Evolutionary conservation across 53 echinoderm and acorn worm species (phyloP).

Genomic region (Echinarachnius parma): DNA sequence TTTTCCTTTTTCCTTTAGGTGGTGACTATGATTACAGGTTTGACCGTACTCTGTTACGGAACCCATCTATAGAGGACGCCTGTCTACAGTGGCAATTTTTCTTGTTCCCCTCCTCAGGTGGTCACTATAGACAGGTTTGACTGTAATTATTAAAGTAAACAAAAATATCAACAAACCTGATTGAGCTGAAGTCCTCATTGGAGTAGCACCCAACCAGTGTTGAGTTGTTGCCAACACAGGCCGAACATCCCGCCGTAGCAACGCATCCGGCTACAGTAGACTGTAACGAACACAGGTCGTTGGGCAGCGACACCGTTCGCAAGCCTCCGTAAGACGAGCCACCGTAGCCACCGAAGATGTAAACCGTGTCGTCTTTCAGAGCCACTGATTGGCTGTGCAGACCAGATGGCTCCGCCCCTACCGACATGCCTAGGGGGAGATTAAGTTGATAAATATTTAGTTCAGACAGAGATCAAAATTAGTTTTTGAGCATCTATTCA

Average conservation of each 20-base stretch:
- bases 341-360: conserved; percentile 74
- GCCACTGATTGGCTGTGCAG: conserved; percentile 50
- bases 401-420: conserved; percentile 52
- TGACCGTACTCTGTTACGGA: no score
- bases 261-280: conserved; percentile 48
- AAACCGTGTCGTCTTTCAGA: conserved; percentile 32
- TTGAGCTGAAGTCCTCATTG: not conserved
- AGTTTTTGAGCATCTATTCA: no score
- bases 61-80: no score
- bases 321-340: conserved; percentile 63
- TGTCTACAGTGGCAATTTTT: no score
- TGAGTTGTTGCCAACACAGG: conserved; percentile 34
- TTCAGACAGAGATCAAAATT: no score
- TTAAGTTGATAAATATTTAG: no score
- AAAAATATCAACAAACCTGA: conserved; percentile 21
- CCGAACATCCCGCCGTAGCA: conserved; percentile 49
- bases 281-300: conserved; percentile 67
- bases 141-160: no score
- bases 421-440: conserved; percentile 56
- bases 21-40: no score
- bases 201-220: conserved; percentile 17
- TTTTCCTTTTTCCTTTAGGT: no score
- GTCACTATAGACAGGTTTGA: no score
- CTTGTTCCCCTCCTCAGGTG: no score
- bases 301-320: conserved; percentile 48